Evolutionary conservation across 2,797 vertebrate species (phyloP).

Genomic region (Acanthurus tractus): DNA sequence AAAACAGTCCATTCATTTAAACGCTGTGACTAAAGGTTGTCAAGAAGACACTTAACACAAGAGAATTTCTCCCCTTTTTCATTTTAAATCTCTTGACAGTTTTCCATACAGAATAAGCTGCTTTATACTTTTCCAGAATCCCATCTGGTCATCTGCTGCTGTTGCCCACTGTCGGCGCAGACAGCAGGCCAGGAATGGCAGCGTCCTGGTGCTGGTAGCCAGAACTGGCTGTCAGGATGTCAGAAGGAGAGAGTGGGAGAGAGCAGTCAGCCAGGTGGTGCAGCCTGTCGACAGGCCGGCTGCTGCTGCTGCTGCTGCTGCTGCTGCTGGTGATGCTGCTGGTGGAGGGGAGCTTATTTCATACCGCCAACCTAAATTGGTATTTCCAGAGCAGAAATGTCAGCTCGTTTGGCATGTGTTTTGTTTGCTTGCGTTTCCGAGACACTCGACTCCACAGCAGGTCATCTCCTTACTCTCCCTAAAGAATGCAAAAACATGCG

Average conservation of each 20-base stretch:
- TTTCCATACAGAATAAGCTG: constrained; percentile 37
- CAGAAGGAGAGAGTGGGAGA: constrained; percentile 35
- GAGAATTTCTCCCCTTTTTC: not conserved
- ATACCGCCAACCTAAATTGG: constrained; percentile 70
- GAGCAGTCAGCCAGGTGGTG: constrained; percentile 76
- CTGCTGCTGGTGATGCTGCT: constrained; percentile 38
- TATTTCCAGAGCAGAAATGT: constrained; percentile 77
- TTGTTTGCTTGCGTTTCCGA: constrained; percentile 62
- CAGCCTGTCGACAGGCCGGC: constrained; percentile 56
- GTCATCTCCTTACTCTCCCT: constrained; percentile 57
- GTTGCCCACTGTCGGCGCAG: constrained; percentile 58
- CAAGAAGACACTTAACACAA: not conserved
- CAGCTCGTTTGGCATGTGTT: constrained; percentile 71
- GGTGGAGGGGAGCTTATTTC: constrained; percentile 43
- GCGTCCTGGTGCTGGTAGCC: constrained; percentile 62
- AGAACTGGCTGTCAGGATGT: constrained; percentile 73
- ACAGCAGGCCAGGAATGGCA: constrained; percentile 59
- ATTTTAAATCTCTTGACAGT: constrained; percentile 35
- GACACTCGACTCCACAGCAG: constrained; percentile 40
- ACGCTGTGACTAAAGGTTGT: not conserved
- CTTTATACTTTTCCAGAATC: constrained; percentile 61
- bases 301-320: constrained; percentile 34
- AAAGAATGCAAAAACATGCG: constrained; percentile 17
- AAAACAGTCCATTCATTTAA: not conserved
- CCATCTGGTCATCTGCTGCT: constrained; percentile 73